Evolutionary conservation across 2,113 vertebrate genomes (phyloP).

Genomic region (Neofelis nebulosa): DNA sequence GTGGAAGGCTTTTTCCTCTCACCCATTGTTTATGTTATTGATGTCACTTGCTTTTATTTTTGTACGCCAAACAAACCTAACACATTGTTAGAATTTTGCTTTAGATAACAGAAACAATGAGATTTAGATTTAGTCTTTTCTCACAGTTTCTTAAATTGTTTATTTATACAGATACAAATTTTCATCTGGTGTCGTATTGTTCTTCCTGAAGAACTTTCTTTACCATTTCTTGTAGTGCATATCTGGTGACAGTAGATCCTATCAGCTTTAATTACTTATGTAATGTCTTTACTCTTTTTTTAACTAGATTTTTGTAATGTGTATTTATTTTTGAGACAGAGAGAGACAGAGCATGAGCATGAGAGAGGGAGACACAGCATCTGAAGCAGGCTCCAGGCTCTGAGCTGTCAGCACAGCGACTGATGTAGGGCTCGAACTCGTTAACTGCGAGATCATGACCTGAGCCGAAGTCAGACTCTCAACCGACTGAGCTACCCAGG

Average conservation of each 20-base stretch:
- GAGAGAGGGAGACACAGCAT: too few relatives aligned
- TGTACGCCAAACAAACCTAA: not conserved
- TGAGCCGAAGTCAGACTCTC: too few relatives aligned
- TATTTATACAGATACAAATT: not conserved
- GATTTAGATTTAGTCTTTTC: not conserved
- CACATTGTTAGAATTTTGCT: not conserved
- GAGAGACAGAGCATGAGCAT: too few relatives aligned
- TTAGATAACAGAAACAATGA: not conserved
- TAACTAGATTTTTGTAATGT: too few relatives aligned
- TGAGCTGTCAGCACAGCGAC: too few relatives aligned
- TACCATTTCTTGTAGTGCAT: not conserved
- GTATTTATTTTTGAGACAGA: too few relatives aligned
- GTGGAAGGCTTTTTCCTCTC: not conserved
- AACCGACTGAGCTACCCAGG: too few relatives aligned
- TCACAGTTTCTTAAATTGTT: not conserved
- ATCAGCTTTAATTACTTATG: not conserved
- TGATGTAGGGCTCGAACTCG: too few relatives aligned
- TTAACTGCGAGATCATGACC: too few relatives aligned
- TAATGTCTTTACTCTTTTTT: not conserved
- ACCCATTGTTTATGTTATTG: not conserved
- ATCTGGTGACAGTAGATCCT: not conserved
- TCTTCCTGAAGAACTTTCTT: not conserved
- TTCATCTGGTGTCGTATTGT: not conserved
- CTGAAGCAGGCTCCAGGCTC: too few relatives aligned
- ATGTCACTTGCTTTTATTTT: not conserved